These are phyloP conservation scores for Pyrocephalus nanus DNA, from an alignment of 2,797 vertebrate genomes.

Conservation along the genomic window DNA sequence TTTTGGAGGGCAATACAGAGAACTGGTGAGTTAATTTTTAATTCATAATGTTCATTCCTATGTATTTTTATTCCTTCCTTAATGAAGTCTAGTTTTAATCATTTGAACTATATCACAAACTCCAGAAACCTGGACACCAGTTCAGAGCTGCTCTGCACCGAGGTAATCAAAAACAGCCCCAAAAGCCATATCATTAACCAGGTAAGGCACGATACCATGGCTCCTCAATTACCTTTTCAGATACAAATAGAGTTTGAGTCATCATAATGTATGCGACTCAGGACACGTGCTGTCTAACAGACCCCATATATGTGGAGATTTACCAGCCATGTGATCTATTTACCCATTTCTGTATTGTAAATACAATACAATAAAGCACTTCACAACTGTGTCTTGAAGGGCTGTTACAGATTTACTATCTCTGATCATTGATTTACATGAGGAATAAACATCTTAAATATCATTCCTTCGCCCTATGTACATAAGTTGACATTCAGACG, in stretches of 20 bases:
- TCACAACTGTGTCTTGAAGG: background rate
- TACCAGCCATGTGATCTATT: background rate
- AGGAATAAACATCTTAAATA: background rate
- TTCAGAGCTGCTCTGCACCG: background rate
- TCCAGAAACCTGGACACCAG: background rate
- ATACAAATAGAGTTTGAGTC: background rate
- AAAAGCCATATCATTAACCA: background rate
- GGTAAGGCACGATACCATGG: background rate
- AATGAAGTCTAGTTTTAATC: background rate
- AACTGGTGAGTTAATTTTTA: background rate
- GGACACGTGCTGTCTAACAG: background rate
- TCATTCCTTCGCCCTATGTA: background rate
- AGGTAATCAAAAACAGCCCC: background rate
- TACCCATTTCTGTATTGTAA: background rate
- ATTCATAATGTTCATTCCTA: background rate
- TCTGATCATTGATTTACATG: background rate
- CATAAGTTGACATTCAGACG: background rate
- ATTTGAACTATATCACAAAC: background rate
- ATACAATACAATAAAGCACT: background rate
- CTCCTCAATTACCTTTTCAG: background rate
- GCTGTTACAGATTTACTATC: background rate
- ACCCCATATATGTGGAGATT: background rate
- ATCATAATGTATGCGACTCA: background rate
- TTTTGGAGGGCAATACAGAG: background rate
- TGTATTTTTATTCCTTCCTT: background rate